Conservation (phyloP, 2,797 vertebrate species). For the Australoheros facetus region DNA sequence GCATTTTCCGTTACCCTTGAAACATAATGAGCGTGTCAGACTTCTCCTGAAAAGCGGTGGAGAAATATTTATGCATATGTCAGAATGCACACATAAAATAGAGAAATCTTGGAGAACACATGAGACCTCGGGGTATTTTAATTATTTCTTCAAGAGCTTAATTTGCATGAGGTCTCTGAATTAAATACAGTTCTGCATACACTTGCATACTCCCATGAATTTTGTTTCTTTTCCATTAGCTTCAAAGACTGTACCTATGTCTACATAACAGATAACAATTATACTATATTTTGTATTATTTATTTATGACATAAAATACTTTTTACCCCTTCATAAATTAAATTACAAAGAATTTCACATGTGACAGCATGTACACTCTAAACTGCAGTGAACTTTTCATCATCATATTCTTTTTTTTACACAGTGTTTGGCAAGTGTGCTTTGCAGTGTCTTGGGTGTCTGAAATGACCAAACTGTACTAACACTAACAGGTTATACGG, state of each 20-base stretch:
- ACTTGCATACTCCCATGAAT: not conserved
- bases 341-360: too few relatives aligned
- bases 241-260: not conserved
- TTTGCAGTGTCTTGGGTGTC: not conserved
- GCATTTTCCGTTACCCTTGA: conserved; percentile 25
- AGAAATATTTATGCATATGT: not conserved
- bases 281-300: not conserved
- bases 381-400: too few relatives aligned
- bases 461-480: not conserved
- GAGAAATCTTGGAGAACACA: not conserved
- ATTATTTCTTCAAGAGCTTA: not conserved
- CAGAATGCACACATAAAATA: not conserved
- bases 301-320: not conserved
- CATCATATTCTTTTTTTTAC: too few relatives aligned
- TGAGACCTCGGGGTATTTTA: not conserved
- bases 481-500: not conserved
- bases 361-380: too few relatives aligned
- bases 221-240: not conserved
- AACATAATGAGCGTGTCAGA: conserved; percentile 12
- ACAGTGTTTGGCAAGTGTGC: not conserved
- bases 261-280: too few relatives aligned
- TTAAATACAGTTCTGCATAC: not conserved
- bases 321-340: too few relatives aligned
- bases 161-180: not conserved
- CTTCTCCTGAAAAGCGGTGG: not conserved